Base-by-base conservation (phyloP, 2,888 invertebrate genomes). In the Dione juno region DNA sequence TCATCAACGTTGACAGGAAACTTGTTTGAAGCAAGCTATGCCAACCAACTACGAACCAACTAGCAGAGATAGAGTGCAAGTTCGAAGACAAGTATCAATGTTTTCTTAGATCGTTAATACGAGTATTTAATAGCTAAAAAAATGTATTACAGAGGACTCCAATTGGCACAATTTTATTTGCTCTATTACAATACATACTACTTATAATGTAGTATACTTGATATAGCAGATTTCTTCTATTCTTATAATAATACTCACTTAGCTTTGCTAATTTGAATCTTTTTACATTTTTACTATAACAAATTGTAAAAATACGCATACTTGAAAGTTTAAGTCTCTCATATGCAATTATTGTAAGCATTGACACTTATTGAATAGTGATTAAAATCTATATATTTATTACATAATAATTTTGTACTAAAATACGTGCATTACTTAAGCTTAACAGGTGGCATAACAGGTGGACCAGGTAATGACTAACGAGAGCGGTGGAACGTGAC, bases 401-500 rank as follows among this genome's bases (percentile, higher is more conserved):
- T 69, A 64, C 35, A 40, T 48, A n/a, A 48, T 63, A 68, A 41
- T 45, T 70, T 73, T 28, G 28, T 67, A 69, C 13, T 16, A 70
- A 59, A 71, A 57, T 59, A 66, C 48, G 41, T 66, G 63, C 50
- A 70, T 72, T 70, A 68, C 67, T 35, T 41, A 70, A 74, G 53
- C 40, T 66, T 41, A 59, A 28, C 5, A 28, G 28, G 28, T 67
- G 52, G 45, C 66, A 54, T 50, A 57, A 59, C 70, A 63, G 68
- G 75, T 76, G 75, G 75, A 72, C 71, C 67, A 76, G 73, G 73
- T 78, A 77, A 78, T 78, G 77, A 78, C 77, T 79, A 74, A 75
- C 76, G 77, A 64, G 76, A 66, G 69, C 81, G 81, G 53, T 79
- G 80, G 77, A 77, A 84, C 84, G 81, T 81, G 86, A 85, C 86